These are phyloP conservation scores for Pimephales promelas DNA, from an alignment of 2,113 vertebrate species.

Conservation along the genomic window DNA sequence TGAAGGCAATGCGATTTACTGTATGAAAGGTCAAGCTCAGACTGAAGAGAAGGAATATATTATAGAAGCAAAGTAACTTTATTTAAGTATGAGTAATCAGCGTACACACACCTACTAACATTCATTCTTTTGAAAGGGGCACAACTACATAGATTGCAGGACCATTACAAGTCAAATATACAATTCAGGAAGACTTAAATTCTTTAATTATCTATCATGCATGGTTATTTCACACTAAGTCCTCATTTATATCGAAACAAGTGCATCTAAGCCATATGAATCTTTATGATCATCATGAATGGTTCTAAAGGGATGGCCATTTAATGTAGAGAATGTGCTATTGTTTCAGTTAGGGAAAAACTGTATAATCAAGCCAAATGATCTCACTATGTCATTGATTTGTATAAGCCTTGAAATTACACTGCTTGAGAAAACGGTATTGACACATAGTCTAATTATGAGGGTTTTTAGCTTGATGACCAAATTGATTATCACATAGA, in stretches of 20 bases:
- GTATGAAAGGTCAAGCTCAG: slow-evolving; percentile 39
- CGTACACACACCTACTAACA: slow-evolving; percentile 24
- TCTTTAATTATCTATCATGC: neutral
- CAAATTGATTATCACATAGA: slow-evolving; percentile 47
- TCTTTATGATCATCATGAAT: neutral
- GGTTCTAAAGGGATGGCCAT: neutral
- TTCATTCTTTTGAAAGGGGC: slow-evolving; percentile 6
- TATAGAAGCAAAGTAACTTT: slow-evolving; percentile 34
- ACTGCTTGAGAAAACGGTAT: slow-evolving; percentile 1
- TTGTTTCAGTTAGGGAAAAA: neutral
- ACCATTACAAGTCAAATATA: slow-evolving; percentile 23
- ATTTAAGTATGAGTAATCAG: slow-evolving; percentile 41
- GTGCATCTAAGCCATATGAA: neutral
- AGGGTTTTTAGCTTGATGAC: slow-evolving; percentile 27
- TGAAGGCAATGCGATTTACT: slow-evolving; percentile 37
- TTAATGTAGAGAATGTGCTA: neutral
- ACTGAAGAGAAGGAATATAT: slow-evolving; percentile 31
- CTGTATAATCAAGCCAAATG: neutral
- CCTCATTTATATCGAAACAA: neutral
- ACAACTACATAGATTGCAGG: neutral
- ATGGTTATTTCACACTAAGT: neutral
- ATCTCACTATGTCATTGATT: slow-evolving; percentile 42
- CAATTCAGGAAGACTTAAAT: neutral
- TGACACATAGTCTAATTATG: slow-evolving; percentile 38
- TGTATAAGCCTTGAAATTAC: slow-evolving; percentile 48